Percentiles rank a stretch among this genome's conserved stretches.
phyloP scores from a whole-genome alignment of 2,888 invertebrate species.

The Agrypnus murinus region DNA sequence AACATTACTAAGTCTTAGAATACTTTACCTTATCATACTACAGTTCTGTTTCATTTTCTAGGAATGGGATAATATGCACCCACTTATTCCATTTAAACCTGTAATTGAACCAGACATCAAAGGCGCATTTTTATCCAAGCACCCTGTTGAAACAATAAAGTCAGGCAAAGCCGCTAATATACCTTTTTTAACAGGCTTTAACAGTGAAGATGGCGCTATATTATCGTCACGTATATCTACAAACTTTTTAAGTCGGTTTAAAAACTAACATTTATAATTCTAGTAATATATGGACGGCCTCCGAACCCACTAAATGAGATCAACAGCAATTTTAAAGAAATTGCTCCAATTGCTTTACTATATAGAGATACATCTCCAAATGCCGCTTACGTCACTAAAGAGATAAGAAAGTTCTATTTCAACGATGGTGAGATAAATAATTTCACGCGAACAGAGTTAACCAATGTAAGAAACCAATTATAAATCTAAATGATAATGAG shows the following conservation, averaged over 20 bases:
- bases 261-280: slow-evolving; percentile 52
- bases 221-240: slow-evolving; percentile 76
- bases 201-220: slow-evolving; percentile 83
- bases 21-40: no score
- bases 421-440: slow-evolving; percentile 65
- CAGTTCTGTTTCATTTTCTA: no score
- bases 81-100: slow-evolving; percentile 87
- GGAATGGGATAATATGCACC: slow-evolving; percentile 82
- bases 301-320: slow-evolving; percentile 59
- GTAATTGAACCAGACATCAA: slow-evolving; percentile 81
- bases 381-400: slow-evolving; percentile 59
- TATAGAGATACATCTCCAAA: slow-evolving; percentile 68
- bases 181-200: slow-evolving; percentile 85
- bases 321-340: slow-evolving; percentile 68
- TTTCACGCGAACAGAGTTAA: slow-evolving; percentile 38
- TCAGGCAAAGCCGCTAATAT: slow-evolving; percentile 73
- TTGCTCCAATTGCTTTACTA: slow-evolving; percentile 69
- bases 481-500: no score
- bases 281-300: neutral
- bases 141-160: slow-evolving; percentile 74
- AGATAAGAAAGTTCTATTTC: slow-evolving; percentile 71
- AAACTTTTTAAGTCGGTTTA: no score
- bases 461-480: no score
- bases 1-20: no score
- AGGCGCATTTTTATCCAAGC: slow-evolving; percentile 80